Evolutionary conservation across 2,797 vertebrate species (phyloP).

Genomic region (Diglossa cyanea): DNA sequence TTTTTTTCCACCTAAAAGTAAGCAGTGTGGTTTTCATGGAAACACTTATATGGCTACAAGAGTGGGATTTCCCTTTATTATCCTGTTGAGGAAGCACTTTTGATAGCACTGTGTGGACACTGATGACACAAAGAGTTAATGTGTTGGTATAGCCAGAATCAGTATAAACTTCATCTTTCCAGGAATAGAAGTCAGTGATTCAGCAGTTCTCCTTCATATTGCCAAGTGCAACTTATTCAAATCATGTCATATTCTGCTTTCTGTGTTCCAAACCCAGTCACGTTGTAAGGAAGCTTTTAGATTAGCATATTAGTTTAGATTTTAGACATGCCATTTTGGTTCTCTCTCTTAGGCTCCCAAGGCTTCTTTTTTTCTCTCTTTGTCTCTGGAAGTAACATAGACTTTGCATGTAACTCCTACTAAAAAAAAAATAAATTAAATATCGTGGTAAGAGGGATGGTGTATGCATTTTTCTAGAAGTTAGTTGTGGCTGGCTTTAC

Average conservation of each 20-base stretch:
- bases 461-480: background rate
- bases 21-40: background rate
- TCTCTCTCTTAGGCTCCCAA: background rate
- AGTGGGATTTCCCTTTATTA: background rate
- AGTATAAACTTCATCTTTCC: background rate
- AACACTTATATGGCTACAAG: background rate
- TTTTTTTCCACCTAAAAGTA: background rate
- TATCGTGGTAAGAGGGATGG: background rate
- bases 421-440: background rate
- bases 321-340: background rate
- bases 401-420: background rate
- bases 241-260: background rate
- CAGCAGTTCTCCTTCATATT: background rate
- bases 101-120: background rate
- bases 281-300: background rate
- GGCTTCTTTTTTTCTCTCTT: background rate
- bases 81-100: background rate
- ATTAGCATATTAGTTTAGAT: background rate
- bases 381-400: background rate
- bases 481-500: background rate
- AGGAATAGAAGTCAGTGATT: background rate
- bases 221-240: slow-evolving; percentile 4
- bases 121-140: background rate
- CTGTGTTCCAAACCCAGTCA: background rate
- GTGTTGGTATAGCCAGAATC: background rate